Evolutionary conservation across 30 jellyfish, hydroid and myxozoan species (phyloP).

Genomic region (Sanderia malayensis): DNA sequence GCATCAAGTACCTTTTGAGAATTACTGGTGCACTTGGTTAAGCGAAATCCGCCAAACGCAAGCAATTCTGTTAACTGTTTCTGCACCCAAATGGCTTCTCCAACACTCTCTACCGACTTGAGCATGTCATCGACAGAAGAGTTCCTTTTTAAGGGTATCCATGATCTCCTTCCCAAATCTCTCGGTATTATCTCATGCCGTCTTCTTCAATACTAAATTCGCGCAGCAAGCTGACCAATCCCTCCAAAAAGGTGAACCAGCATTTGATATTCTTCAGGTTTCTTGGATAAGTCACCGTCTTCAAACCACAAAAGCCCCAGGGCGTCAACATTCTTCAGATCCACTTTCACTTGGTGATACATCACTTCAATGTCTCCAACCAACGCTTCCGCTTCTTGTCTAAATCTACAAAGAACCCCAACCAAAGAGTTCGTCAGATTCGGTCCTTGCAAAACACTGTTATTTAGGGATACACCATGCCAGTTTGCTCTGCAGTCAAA

Average conservation of each 20-base stretch:
- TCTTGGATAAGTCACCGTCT: conserved; percentile 26
- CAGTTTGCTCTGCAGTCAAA: conserved; percentile 39
- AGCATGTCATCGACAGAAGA: conserved; percentile 29
- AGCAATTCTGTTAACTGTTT: conserved; percentile 29
- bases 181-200: conserved; percentile 21
- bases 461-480: conserved; percentile 34
- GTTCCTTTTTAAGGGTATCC: conserved; percentile 6
- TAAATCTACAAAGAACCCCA: conserved; percentile 28
- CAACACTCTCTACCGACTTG: conserved; percentile 13
- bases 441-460: conserved; percentile 35
- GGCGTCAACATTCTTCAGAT: conserved; percentile 23
- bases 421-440: conserved; percentile 30
- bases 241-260: conserved; percentile 42
- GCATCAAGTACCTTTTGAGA: conserved; percentile 11
- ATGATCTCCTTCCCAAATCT: background rate
- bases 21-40: conserved; percentile 28
- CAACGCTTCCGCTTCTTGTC: conserved; percentile 32
- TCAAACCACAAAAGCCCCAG: conserved; percentile 37
- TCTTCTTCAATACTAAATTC: conserved; percentile 8
- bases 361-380: conserved; percentile 41
- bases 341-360: conserved; percentile 37
- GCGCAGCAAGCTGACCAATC: conserved; percentile 32
- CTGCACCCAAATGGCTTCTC: conserved; percentile 21
- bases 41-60: conserved; percentile 34
- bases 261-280: conserved; percentile 16